Evolutionary conservation across 2,888 invertebrate genomes (phyloP).

Genomic region (Mesorhabditis belari): DNA sequence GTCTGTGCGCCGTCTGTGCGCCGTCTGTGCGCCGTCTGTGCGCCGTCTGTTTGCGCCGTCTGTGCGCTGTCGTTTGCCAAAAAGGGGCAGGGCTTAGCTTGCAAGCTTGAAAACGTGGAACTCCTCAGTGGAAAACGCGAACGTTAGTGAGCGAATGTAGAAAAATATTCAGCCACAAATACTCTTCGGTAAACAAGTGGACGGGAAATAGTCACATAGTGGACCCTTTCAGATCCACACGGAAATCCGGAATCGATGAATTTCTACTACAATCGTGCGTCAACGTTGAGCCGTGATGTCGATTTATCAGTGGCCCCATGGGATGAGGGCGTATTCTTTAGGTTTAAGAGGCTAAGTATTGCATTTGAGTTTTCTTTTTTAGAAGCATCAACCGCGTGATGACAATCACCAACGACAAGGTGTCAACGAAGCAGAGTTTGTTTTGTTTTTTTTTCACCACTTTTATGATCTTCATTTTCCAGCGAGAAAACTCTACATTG

Average conservation of each 20-base stretch:
- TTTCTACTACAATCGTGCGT: slow-evolving; percentile 38
- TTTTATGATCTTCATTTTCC: slow-evolving; percentile 6
- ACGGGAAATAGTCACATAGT: neutral
- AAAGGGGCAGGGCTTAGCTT: too few relatives aligned
- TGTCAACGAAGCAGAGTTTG: slow-evolving; percentile 28
- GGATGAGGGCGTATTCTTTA: slow-evolving; percentile 42
- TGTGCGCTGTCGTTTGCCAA: too few relatives aligned
- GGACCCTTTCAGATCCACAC: slow-evolving; percentile 33
- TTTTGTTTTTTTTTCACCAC: neutral
- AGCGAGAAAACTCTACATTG: slow-evolving; percentile 38
- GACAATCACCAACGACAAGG: slow-evolving; percentile 38
- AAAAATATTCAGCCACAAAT: too few relatives aligned
- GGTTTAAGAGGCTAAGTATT: neutral
- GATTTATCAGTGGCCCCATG: slow-evolving; percentile 33
- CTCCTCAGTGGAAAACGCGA: too few relatives aligned
- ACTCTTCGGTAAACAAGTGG: too few relatives aligned
- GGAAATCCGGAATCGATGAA: slow-evolving; percentile 44
- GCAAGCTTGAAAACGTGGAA: too few relatives aligned
- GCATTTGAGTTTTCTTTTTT: neutral
- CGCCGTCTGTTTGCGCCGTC: too few relatives aligned
- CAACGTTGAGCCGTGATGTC: slow-evolving; percentile 31
- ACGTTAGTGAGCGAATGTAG: too few relatives aligned
- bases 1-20: too few relatives aligned
- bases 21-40: too few relatives aligned
- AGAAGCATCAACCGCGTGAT: slow-evolving; percentile 38